A percentile compares a stretch with the other conserved stretches of the same genome.
Conservation (phyloP, 53 echinoderm and acorn worm species). For the Paelopatides confundens region DNA sequence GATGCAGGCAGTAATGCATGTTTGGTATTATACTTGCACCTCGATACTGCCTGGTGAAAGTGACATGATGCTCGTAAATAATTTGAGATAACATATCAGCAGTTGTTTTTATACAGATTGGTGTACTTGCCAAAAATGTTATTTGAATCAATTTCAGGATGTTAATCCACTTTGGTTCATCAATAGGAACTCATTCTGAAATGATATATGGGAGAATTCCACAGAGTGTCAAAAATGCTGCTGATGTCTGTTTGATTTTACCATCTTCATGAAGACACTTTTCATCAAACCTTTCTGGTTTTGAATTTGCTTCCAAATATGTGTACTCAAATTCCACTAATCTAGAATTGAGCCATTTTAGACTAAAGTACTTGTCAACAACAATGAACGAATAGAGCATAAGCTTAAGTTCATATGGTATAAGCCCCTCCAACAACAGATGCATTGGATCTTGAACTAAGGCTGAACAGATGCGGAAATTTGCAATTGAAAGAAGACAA, state of each 20-base stretch:
- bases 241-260: slow-evolving; percentile 6
- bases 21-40: slow-evolving; percentile 64
- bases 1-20: slow-evolving; percentile 73
- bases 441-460: slow-evolving; percentile 47
- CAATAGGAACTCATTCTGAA: too few species aligned
- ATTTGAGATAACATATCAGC: slow-evolving; percentile 45
- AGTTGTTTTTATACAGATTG: slow-evolving; percentile 47
- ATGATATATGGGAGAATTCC: too few species aligned
- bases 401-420: slow-evolving; percentile 19
- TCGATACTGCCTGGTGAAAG: slow-evolving; percentile 56
- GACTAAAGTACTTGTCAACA: too few species aligned
- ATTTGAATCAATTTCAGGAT: slow-evolving; percentile 70
- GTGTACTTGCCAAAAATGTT: slow-evolving; percentile 45
- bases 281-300: too few species aligned
- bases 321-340: slow-evolving; percentile 2
- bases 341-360: too few species aligned
- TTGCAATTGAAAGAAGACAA: not conserved
- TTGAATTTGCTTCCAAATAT: too few species aligned
- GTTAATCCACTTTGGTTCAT: slow-evolving; percentile 46
- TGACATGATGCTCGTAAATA: slow-evolving; percentile 50
- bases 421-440: slow-evolving; percentile 19
- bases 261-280: too few species aligned
- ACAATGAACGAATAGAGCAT: not conserved
- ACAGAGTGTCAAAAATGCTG: too few species aligned
- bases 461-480: slow-evolving; percentile 1